Base-by-base conservation (phyloP, 2,888 invertebrate species). In the Metacarcinus magister region DNA sequence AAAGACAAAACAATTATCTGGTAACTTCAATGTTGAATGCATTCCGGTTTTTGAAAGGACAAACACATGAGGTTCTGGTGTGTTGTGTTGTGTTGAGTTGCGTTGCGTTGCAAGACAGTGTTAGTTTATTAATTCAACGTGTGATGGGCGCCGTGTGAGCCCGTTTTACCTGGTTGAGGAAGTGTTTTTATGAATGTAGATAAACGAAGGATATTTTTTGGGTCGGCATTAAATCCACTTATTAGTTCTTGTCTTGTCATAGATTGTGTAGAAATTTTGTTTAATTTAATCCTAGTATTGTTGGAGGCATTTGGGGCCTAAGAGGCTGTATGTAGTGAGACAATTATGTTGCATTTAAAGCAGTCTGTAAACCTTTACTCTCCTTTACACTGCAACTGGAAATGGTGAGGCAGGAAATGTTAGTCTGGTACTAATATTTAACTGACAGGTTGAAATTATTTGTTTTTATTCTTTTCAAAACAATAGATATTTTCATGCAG, bases 381-480 rank as follows among this genome's bases (percentile, higher is more conserved):
- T 19, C 39, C 87, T 39, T 67, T 8, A 87, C 39, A 16, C 8
- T 32, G 39, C 39, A n/a, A 19, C 39, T 39, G 87, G 87, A 87
- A 87, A 1, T 39, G 39, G 13, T 87, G 87, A 87, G 2, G 39
- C 87, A 87, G 87, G 39, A 87, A 87, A 87, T 87, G 87, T 87
- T 87, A 87, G 87, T 32, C 87, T 87, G 87, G 87, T 87, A 87
- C 87, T 87, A 87, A 87, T 87, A 87, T 87, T 87, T 87, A 39
- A 87, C 87, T 87, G 28, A 39, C 87, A 87, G 87, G 87, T 32
- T 39, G 32, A 87, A 39, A 16, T 87, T 87, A 39, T 10, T 87
- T 87, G 0, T 39, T 19, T 87, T 87, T 39, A 39, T 39, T 39
- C 39, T 87, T 32, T 39, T n/a, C 39, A 87, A 32, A 87, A 87